Conservation (phyloP, 92 coral and sea anemone species). For the Bergia sp. region DNA sequence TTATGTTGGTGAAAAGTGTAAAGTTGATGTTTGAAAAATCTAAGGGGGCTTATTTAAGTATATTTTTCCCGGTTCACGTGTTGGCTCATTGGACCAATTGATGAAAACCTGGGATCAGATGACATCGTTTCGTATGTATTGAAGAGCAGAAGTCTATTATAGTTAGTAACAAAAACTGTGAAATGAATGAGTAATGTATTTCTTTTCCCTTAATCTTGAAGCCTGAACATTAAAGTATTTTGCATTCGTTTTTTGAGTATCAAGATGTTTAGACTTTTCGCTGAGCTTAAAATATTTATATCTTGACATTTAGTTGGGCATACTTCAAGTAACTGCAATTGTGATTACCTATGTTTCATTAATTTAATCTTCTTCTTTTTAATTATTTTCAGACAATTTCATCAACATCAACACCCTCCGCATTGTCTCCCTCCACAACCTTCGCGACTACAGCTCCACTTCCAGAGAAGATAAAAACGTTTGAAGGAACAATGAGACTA, state of each 20-base stretch:
- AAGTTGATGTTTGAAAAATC: too few relatives aligned
- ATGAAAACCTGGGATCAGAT: neutral
- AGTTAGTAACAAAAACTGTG: neutral
- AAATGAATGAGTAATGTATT: too few relatives aligned
- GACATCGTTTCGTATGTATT: neutral
- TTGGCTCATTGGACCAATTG: neutral
- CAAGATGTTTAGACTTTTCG: too few relatives aligned
- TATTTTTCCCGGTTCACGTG: neutral
- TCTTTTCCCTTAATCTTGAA: too few relatives aligned
- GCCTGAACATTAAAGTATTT: too few relatives aligned
- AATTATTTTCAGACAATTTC: neutral
- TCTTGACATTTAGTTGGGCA: neutral
- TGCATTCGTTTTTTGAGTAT: neutral
- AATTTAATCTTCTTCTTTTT: neutral
- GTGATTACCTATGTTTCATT: neutral
- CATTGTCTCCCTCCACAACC: neutral
- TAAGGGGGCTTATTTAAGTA: neutral
- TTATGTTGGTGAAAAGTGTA: too few relatives aligned
- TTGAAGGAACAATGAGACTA: slow-evolving; percentile 39
- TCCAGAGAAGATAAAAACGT: neutral
- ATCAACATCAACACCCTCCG: neutral
- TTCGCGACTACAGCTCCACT: neutral
- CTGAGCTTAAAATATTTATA: too few relatives aligned
- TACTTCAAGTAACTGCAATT: neutral
- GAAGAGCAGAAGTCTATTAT: neutral